These are phyloP conservation scores for Agelastica alni DNA, from an alignment of 2,888 invertebrate genomes.

Conservation along the genomic window DNA sequence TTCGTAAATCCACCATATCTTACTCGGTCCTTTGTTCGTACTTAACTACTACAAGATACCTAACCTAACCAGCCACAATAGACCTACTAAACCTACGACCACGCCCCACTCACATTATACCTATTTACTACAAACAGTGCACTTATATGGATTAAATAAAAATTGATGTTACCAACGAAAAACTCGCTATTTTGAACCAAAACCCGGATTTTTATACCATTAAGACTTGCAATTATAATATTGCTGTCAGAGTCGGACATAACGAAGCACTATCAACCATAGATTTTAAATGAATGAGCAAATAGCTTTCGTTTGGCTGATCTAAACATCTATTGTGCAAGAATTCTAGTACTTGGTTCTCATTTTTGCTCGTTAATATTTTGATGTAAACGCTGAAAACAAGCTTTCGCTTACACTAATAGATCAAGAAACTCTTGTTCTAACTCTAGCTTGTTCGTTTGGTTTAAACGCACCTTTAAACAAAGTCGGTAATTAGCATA, in stretches of 20 bases:
- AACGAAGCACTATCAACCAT: constrained; percentile 5
- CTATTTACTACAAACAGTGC: too few relatives aligned
- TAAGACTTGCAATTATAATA: constrained; percentile 21
- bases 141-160: too few relatives aligned
- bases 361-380: constrained; percentile 18
- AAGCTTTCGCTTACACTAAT: background rate
- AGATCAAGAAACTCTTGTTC: constrained; percentile 11
- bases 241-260: constrained; percentile 16
- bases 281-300: constrained; percentile 12
- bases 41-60: too few relatives aligned
- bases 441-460: constrained; percentile 6
- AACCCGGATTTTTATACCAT: too few relatives aligned
- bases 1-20: too few relatives aligned
- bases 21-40: too few relatives aligned
- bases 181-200: too few relatives aligned
- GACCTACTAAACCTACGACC: too few relatives aligned
- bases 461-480: constrained; percentile 4
- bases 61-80: too few relatives aligned
- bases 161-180: too few relatives aligned
- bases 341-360: constrained; percentile 19
- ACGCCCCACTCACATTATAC: too few relatives aligned
- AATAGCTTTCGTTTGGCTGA: constrained; percentile 12
- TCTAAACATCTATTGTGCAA: constrained; percentile 11
- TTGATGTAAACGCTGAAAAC: constrained; percentile 15
- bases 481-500: too few relatives aligned